Evolutionary conservation across 2,113 vertebrate genomes (phyloP).

Genomic region (Murina feae): DNA sequence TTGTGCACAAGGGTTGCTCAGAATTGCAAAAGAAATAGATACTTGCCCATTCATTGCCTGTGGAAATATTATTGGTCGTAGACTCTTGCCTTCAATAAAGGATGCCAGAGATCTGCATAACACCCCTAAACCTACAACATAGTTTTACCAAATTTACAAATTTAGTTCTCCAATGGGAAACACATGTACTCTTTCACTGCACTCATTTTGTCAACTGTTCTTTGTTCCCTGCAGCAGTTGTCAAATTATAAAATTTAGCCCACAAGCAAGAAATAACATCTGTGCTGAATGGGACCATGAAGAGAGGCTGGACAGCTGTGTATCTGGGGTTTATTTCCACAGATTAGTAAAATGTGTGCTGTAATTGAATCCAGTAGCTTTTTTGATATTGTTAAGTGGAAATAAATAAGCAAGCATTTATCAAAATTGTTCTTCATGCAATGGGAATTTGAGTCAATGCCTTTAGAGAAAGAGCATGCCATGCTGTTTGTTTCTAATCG

Average conservation of each 20-base stretch:
- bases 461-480: background rate
- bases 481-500: background rate
- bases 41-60: background rate
- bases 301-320: background rate
- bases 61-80: background rate
- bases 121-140: background rate
- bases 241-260: constrained; percentile 33
- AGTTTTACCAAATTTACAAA: constrained; percentile 33
- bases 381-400: constrained; percentile 26
- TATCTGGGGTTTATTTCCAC: background rate
- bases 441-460: background rate
- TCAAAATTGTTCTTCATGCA: background rate
- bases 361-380: constrained; percentile 41
- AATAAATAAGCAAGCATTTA: background rate
- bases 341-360: constrained; percentile 41
- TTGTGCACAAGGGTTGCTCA: background rate
- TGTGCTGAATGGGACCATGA: background rate
- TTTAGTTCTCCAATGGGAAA: constrained; percentile 34
- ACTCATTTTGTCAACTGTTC: background rate
- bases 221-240: constrained; percentile 31
- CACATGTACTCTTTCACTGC: background rate
- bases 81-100: background rate
- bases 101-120: background rate
- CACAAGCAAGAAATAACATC: constrained; percentile 22
- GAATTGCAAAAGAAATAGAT: background rate